Percentiles rank a stretch among this genome's conserved stretches.
Conservation (phyloP, 1,140 invertebrate genomes). For the Hylyphantes graminicola region DNA sequence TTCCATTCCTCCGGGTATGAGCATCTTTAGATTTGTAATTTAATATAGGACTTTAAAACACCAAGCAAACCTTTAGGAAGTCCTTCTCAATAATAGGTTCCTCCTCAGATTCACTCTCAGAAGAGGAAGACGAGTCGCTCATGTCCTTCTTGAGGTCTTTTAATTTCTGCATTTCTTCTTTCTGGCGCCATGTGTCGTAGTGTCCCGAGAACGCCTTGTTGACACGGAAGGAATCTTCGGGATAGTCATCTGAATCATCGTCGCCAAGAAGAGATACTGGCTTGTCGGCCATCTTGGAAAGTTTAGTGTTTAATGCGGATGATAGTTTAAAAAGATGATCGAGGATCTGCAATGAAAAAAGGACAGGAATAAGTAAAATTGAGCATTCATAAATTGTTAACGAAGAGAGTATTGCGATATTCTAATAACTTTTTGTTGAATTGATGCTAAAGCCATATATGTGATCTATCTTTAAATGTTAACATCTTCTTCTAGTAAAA, state of each 20-base stretch:
- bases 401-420: too few relatives aligned
- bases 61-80: constrained; percentile 66
- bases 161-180: constrained; percentile 87
- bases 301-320: background rate
- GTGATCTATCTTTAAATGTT: too few relatives aligned
- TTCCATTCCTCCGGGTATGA: too few relatives aligned
- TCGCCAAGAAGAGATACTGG: constrained; percentile 17
- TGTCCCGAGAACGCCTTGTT: constrained; percentile 84
- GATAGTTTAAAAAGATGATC: background rate
- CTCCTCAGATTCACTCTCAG: constrained; percentile 31
- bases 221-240: constrained; percentile 71
- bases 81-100: constrained; percentile 66
- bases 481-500: too few relatives aligned
- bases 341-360: too few relatives aligned
- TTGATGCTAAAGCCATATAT: too few relatives aligned
- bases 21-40: too few relatives aligned
- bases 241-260: constrained; percentile 15
- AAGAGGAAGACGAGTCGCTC: constrained; percentile 14
- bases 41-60: too few relatives aligned
- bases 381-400: too few relatives aligned
- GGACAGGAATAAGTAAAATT: too few relatives aligned
- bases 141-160: constrained; percentile 68
- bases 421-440: too few relatives aligned
- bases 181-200: constrained; percentile 83
- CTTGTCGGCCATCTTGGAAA: background rate